Percentiles rank a stretch among this genome's conserved stretches.
Evolutionary conservation across 2,113 vertebrate species (phyloP).

Genomic region (Pseudopipra pipra): DNA sequence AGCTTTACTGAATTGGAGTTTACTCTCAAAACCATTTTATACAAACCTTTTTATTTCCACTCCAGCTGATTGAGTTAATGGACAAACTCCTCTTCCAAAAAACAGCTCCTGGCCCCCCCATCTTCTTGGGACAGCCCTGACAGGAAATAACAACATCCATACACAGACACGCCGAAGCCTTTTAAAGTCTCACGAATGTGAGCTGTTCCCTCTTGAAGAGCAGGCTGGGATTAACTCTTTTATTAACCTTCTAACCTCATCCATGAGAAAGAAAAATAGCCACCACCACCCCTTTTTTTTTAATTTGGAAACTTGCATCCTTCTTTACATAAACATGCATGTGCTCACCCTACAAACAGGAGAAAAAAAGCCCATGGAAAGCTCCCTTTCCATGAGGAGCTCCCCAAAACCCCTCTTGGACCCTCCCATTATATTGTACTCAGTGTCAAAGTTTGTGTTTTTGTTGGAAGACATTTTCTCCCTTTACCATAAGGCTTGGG

Average conservation of each 20-base stretch:
- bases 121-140: not conserved
- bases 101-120: not conserved
- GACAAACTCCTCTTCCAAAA: not conserved
- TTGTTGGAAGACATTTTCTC: not conserved
- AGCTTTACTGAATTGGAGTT: not conserved
- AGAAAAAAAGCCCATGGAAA: not conserved
- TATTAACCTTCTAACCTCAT: slow-evolving; percentile 5
- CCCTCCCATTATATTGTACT: not conserved
- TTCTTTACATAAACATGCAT: not conserved
- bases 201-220: not conserved
- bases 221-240: not conserved
- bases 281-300: not conserved
- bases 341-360: not conserved
- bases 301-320: not conserved
- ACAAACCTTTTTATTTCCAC: not conserved
- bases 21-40: not conserved
- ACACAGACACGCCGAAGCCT: not conserved
- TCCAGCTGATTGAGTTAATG: not conserved
- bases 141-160: not conserved
- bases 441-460: not conserved
- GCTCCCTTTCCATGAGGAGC: not conserved
- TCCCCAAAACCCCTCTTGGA: not conserved
- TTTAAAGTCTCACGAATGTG: not conserved
- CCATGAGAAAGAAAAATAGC: not conserved
- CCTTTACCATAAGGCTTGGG: not conserved